phyloP scores from a whole-genome alignment of 2,888 invertebrate species.

The Miltochrista miniata region DNA sequence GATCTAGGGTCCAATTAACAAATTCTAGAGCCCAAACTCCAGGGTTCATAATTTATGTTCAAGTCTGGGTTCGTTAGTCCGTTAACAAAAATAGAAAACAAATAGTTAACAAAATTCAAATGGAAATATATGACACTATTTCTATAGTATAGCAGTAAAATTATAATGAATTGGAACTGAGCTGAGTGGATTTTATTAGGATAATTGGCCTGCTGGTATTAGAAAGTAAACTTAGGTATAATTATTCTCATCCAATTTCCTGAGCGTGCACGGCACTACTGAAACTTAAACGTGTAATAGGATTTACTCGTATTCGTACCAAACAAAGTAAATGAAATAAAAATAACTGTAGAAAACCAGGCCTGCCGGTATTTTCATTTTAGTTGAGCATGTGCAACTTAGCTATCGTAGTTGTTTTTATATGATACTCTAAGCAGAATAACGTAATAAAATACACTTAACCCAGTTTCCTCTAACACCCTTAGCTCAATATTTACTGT shows the following conservation, averaged over 20 bases:
- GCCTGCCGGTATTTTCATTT: not conserved
- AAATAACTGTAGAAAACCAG: not conserved
- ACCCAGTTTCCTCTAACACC: conserved; percentile 20
- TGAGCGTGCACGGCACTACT: not conserved
- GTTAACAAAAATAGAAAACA: too few relatives aligned
- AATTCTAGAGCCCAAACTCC: too few relatives aligned
- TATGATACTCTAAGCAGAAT: conserved; percentile 17
- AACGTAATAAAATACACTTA: conserved; percentile 27
- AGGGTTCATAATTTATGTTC: too few relatives aligned
- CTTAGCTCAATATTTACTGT: conserved; percentile 22
- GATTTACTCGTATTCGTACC: not conserved
- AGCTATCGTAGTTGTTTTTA: conserved; percentile 21
- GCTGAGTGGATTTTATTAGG: too few relatives aligned
- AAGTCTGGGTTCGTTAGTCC: too few relatives aligned
- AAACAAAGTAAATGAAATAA: not conserved
- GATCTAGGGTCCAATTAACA: too few relatives aligned
- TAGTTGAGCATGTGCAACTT: conserved; percentile 4
- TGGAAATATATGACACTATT: too few relatives aligned
- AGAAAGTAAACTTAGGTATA: not conserved
- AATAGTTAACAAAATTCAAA: too few relatives aligned
- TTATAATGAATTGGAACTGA: too few relatives aligned
- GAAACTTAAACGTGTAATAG: not conserved
- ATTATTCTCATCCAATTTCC: not conserved
- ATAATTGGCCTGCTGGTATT: not conserved
- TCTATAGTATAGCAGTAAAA: too few relatives aligned